Evolutionary conservation across 2,113 vertebrate genomes (phyloP), one percentile per base, ranked within the genome.

Genomic region (Zeus faber): DNA sequence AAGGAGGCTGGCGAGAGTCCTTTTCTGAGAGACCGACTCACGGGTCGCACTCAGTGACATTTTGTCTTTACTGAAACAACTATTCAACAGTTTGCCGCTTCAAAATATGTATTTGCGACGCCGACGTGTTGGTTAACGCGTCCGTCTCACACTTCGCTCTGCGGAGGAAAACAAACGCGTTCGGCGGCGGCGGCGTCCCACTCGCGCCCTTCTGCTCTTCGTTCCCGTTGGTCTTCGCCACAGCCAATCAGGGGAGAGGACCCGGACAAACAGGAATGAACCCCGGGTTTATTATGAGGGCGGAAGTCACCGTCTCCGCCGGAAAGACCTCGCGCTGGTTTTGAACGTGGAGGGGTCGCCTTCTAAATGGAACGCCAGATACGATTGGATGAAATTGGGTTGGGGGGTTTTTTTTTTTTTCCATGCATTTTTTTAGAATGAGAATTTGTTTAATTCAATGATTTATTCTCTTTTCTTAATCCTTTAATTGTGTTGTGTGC

Each of bases 1-100:
- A 2, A 90, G 77, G 1, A 90, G 71, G 11, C 71, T 76, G 0
- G 79, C 81, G 52, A 85, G 37, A 25, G 69, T 74, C 75, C 67
- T 73, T 27, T 80, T 84, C 58, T 72, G 75, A 31, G 65, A 41
- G 3, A 62, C 62, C 1, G 66, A 56, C 1, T 56, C 62, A 65
- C 67, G 61, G 17, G 76, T 58, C 0, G 51, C 67, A 35, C 48
- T 70, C 29, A 80, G 41, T 0, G 77, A 81, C 84, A 83, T 49
- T 23, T 10, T 58, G 20, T 17, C 17, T 23, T 26, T 33, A 7
- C 2, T 45, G 39, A 17, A 8, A 20, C 1, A 18, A 39, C 24
- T 18, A 46, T 6, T 39, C 2, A 46, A 21, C 10, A 6, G 31
- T 9, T 21, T 2, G 6, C 1, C 18, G 25, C 4, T 13, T 26